Evolutionary conservation across 1,140 invertebrate genomes (phyloP).

Genomic region (Cherax quadricarinatus): DNA sequence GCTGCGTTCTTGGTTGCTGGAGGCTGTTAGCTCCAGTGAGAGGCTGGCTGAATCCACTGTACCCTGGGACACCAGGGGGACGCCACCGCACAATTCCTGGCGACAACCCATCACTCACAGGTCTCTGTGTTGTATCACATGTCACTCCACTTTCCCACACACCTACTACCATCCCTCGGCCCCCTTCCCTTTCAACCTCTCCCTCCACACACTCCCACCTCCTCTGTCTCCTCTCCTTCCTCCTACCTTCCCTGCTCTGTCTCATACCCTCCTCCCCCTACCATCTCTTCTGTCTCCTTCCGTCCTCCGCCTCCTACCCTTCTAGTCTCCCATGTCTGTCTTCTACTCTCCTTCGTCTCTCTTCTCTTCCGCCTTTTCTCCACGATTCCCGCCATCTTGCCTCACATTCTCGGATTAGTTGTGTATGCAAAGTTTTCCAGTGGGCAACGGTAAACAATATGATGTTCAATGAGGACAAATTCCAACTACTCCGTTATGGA

Average conservation of each 20-base stretch:
- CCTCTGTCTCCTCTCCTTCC: background rate
- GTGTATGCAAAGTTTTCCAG: no score
- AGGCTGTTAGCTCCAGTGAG: no score
- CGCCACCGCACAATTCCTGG: background rate
- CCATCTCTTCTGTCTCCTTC: background rate
- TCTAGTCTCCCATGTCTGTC: background rate
- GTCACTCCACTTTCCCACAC: background rate
- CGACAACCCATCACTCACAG: background rate
- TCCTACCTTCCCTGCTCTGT: background rate
- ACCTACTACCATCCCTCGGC: background rate
- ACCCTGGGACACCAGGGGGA: no score
- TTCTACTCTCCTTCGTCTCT: no score
- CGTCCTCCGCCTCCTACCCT: background rate
- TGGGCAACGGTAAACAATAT: no score
- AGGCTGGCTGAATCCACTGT: no score
- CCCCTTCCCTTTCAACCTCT: background rate
- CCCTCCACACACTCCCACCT: background rate
- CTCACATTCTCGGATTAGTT: no score
- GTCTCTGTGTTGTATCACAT: background rate
- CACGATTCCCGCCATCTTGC: no score
- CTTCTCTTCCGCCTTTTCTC: no score
- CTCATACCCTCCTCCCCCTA: background rate
- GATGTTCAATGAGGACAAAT: no score
- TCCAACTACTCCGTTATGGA: no score
- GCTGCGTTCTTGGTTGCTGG: no score